These are phyloP conservation scores for Linnaemya vulpina DNA, from an alignment of 2,888 invertebrate species.

Conservation along the genomic window DNA sequence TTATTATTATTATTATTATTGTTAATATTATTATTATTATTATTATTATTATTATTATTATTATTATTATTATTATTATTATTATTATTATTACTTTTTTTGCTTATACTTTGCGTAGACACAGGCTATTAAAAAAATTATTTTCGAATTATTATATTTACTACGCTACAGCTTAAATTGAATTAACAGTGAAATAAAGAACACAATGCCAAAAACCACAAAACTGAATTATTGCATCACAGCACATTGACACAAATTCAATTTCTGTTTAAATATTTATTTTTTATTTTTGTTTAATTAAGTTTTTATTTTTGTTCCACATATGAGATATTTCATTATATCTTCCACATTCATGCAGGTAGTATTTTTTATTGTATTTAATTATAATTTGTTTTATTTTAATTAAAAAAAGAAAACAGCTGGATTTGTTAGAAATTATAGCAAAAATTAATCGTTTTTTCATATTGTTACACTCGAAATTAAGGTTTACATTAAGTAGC, in stretches of 20 bases:
- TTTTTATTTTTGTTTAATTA: slow-evolving; percentile 51
- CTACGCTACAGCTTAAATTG: slow-evolving; percentile 9
- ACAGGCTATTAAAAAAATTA: no score
- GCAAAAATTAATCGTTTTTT: neutral
- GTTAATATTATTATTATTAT: no score
- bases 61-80: no score
- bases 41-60: no score
- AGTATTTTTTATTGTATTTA: slow-evolving; percentile 9
- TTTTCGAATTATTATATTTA: neutral
- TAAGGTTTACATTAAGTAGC: neutral
- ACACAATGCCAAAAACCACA: slow-evolving; percentile 40
- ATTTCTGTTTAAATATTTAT: slow-evolving; percentile 32
- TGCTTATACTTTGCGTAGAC: no score
- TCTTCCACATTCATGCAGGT: neutral
- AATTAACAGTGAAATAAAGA: slow-evolving; percentile 39
- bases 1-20: no score
- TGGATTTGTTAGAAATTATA: neutral
- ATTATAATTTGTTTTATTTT: neutral
- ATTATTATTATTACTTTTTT: no score
- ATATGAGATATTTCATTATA: slow-evolving; percentile 14
- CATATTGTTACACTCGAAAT: neutral
- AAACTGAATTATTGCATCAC: slow-evolving; percentile 34
- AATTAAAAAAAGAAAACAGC: no score
- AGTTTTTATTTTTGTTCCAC: slow-evolving; percentile 33
- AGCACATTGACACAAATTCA: slow-evolving; percentile 41